A percentile compares a stretch with the other conserved stretches of the same genome.
Conservation (phyloP, 2,888 invertebrate genomes). For the Neria commutata region DNA sequence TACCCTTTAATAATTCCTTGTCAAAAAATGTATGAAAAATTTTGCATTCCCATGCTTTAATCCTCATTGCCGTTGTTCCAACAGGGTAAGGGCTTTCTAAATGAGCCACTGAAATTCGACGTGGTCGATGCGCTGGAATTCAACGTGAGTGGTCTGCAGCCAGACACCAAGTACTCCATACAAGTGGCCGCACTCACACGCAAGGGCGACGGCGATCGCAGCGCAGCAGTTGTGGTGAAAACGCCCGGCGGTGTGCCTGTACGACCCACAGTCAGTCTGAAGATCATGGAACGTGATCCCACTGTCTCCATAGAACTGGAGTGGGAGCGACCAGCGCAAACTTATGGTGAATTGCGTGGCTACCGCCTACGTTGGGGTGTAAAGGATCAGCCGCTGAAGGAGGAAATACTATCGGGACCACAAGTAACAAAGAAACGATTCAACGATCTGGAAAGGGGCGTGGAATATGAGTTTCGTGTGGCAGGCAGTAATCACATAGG, state of each 20-base stretch:
- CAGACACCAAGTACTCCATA: slow-evolving; percentile 92
- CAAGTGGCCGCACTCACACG: slow-evolving; percentile 95
- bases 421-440: slow-evolving; percentile 75
- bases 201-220: slow-evolving; percentile 95
- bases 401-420: slow-evolving; percentile 73
- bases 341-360: slow-evolving; percentile 86
- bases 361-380: slow-evolving; percentile 88
- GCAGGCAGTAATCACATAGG: slow-evolving; percentile 95
- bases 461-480: slow-evolving; percentile 96
- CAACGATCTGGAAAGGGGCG: slow-evolving; percentile 85
- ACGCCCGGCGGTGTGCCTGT: slow-evolving; percentile 95
- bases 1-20: too few relatives aligned
- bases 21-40: too few relatives aligned
- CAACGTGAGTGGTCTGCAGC: slow-evolving; percentile 88
- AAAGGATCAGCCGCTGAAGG: slow-evolving; percentile 78
- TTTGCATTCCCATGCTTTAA: too few relatives aligned
- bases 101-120: slow-evolving; percentile 86
- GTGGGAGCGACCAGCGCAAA: slow-evolving; percentile 89
- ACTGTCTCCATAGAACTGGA: slow-evolving; percentile 88
- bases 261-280: slow-evolving; percentile 79
- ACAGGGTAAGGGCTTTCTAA: slow-evolving; percentile 71
- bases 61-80: too few relatives aligned
- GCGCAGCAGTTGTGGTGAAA: slow-evolving; percentile 80
- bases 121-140: slow-evolving; percentile 82
- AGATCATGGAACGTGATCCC: slow-evolving; percentile 84